These are phyloP conservation scores for Pteria penguin DNA, from an alignment of 2,888 invertebrate genomes.

Conservation along the genomic window DNA sequence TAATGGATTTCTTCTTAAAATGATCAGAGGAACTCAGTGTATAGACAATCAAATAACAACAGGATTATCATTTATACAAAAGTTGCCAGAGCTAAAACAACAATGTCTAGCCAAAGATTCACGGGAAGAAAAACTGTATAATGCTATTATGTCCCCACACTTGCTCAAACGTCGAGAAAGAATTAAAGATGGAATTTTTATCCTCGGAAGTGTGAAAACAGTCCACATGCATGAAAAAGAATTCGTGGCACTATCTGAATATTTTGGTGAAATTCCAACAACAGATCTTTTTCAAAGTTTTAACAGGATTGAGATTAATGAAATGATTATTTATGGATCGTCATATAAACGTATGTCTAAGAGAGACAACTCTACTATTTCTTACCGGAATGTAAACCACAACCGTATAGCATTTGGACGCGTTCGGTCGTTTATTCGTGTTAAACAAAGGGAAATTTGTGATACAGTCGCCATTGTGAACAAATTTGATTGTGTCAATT, in stretches of 20 bases:
- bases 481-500: no score
- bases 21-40: conserved; percentile 48
- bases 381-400: not conserved
- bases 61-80: conserved; percentile 51
- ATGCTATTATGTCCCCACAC: conserved; percentile 38
- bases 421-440: conserved; percentile 8
- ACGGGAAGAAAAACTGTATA: conserved; percentile 32
- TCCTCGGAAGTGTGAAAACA: conserved; percentile 36
- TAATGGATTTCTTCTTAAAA: conserved; percentile 45
- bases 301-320: no score
- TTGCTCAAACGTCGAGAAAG: conserved; percentile 29
- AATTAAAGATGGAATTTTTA: conserved; percentile 27
- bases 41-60: conserved; percentile 49
- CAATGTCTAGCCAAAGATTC: conserved; percentile 36
- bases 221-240: conserved; percentile 30
- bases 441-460: no score
- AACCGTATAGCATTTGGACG: not conserved
- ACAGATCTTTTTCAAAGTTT: no score
- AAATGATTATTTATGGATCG: no score
- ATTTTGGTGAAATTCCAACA: conserved; percentile 35
- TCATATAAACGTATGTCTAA: conserved; percentile 44
- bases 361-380: conserved; percentile 39
- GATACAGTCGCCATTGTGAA: no score
- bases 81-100: conserved; percentile 48
- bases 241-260: conserved; percentile 8